A percentile compares a stretch with the other conserved stretches of the same genome.
phyloP scores from a whole-genome alignment of 2,797 vertebrate genomes.

The Picus viridis region DNA sequence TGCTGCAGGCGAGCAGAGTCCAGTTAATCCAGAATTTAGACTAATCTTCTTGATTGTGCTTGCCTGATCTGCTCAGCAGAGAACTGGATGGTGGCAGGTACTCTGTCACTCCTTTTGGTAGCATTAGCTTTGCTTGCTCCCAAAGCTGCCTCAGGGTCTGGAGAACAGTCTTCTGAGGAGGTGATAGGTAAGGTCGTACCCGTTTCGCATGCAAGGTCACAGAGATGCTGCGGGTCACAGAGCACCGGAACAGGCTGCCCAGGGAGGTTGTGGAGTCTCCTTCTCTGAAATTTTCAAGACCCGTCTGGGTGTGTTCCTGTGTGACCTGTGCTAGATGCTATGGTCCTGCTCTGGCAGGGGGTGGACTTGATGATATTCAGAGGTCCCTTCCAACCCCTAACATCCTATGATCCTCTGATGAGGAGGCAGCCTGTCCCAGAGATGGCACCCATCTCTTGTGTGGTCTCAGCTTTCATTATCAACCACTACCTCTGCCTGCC shows the following conservation, averaged over 20 bases:
- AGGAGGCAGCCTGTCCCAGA: not conserved
- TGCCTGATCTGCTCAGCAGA: not conserved
- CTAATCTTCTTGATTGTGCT: not conserved
- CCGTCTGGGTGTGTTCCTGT: too few relatives aligned
- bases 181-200: too few relatives aligned
- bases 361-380: too few relatives aligned
- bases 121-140: not conserved
- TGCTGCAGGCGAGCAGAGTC: not conserved
- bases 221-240: not conserved
- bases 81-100: not conserved
- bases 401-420: too few relatives aligned
- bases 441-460: not conserved
- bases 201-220: not conserved
- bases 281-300: too few relatives aligned
- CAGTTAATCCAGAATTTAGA: conserved; percentile 8
- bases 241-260: too few relatives aligned
- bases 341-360: too few relatives aligned
- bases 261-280: too few relatives aligned
- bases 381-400: too few relatives aligned
- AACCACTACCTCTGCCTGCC: not conserved
- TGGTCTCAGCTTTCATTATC: not conserved
- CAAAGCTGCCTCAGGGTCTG: not conserved
- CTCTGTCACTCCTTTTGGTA: not conserved
- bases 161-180: too few relatives aligned
- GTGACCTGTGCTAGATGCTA: too few relatives aligned